Conservation (phyloP, 1,140 invertebrate species). For the Heliconius himera region DNA sequence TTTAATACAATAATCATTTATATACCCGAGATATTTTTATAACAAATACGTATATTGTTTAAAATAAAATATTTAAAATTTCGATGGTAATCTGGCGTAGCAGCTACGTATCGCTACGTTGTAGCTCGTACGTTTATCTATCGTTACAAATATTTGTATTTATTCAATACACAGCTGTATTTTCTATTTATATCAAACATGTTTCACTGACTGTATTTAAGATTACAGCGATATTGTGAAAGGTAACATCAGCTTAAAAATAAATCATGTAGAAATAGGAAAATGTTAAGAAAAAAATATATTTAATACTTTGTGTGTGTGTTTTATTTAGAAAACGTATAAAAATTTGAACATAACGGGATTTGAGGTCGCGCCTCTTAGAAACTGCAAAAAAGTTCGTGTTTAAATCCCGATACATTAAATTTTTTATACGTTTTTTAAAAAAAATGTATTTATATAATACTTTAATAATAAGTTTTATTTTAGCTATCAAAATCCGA, state of each 20-base stretch:
- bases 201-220: not conserved
- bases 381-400: no score
- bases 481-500: slow-evolving; percentile 81
- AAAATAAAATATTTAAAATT: not conserved
- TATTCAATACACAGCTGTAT: not conserved
- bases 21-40: not conserved
- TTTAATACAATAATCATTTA: no score
- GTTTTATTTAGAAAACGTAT: no score
- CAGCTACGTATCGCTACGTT: not conserved
- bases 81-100: not conserved
- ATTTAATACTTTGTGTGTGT: no score
- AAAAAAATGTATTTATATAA: not conserved
- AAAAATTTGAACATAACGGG: no score
- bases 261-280: no score
- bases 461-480: not conserved
- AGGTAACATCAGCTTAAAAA: not conserved
- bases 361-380: no score
- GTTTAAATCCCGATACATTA: no score
- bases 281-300: no score
- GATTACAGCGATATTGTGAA: not conserved
- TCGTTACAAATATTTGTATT: slow-evolving; percentile 7
- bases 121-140: not conserved
- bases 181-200: slow-evolving; percentile 1
- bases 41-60: not conserved
- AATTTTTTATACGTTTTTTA: not conserved